These are phyloP conservation scores for Tipula lateralis DNA, from an alignment of 2,888 invertebrate genomes.

Conservation along the genomic window DNA sequence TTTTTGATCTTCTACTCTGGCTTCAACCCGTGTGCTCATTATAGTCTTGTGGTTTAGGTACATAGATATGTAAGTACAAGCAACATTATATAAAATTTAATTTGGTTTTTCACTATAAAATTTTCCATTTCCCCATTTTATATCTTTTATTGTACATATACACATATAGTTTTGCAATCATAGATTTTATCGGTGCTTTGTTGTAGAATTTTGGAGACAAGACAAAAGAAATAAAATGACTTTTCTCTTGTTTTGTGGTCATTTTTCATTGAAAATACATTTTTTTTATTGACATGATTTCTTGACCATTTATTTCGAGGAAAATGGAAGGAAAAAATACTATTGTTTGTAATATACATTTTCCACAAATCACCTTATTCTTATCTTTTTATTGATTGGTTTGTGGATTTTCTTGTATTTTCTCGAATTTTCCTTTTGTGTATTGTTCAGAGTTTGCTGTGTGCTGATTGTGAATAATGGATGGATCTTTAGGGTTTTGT, in stretches of 20 bases:
- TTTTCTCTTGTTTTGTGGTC: background rate
- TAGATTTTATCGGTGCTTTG: background rate
- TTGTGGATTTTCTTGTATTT: background rate
- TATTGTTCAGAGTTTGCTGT: background rate
- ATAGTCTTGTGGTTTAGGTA: too few species aligned
- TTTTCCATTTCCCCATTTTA: background rate
- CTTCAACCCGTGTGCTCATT: too few species aligned
- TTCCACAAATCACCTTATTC: constrained; percentile 5
- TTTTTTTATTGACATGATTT: background rate
- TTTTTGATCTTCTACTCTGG: too few species aligned
- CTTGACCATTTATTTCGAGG: background rate
- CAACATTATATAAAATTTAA: background rate
- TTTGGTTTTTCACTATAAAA: background rate
- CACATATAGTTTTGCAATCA: background rate
- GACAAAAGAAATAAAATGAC: background rate
- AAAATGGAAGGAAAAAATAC: background rate
- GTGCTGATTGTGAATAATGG: background rate
- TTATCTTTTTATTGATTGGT: background rate
- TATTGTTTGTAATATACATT: background rate
- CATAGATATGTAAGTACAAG: too few species aligned
- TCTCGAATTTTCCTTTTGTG: background rate
- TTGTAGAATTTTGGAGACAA: constrained; percentile 5
- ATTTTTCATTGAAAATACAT: background rate
- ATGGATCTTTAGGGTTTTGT: background rate
- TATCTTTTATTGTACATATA: too few species aligned